Conservation (phyloP, 2,797 vertebrate genomes). For the Spea hammondii region DNA sequence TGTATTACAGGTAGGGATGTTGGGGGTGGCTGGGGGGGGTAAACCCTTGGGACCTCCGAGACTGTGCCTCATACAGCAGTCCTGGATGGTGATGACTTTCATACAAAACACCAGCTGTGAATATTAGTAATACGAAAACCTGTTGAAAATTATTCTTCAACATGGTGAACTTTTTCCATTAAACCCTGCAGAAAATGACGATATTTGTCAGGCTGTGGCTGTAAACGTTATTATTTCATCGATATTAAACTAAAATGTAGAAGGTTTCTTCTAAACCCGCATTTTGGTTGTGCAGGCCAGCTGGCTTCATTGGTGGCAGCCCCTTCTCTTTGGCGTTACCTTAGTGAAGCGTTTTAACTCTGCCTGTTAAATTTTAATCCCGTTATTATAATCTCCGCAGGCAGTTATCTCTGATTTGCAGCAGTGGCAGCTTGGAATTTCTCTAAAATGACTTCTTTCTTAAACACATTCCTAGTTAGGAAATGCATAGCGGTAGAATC, state of each 20-base stretch:
- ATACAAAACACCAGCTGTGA: no score
- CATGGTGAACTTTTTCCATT: no score
- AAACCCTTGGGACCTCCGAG: no score
- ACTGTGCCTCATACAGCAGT: no score
- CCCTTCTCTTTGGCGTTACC: conserved; percentile 53
- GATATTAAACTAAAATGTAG: conserved; percentile 3
- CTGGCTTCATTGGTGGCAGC: conserved; percentile 55
- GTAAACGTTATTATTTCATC: no score
- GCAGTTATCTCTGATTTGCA: conserved; percentile 82
- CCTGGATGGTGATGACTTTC: no score
- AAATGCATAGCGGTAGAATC: conserved; percentile 58
- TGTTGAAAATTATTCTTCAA: no score
- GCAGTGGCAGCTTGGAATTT: conserved; percentile 71
- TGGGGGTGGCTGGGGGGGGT: no score
- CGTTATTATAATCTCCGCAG: conserved; percentile 76
- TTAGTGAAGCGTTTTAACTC: conserved; percentile 55
- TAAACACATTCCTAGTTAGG: conserved; percentile 59
- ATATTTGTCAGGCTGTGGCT: no score
- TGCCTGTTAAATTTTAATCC: conserved; percentile 65
- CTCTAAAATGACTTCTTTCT: conserved; percentile 73
- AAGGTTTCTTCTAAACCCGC: conserved; percentile 15
- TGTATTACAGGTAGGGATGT: no score
- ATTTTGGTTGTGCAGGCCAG: conserved; percentile 30
- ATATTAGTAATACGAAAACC: no score
- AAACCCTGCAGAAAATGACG: no score